phyloP scores from a whole-genome alignment of 2,797 vertebrate genomes.

The Acropternis orthonyx region DNA sequence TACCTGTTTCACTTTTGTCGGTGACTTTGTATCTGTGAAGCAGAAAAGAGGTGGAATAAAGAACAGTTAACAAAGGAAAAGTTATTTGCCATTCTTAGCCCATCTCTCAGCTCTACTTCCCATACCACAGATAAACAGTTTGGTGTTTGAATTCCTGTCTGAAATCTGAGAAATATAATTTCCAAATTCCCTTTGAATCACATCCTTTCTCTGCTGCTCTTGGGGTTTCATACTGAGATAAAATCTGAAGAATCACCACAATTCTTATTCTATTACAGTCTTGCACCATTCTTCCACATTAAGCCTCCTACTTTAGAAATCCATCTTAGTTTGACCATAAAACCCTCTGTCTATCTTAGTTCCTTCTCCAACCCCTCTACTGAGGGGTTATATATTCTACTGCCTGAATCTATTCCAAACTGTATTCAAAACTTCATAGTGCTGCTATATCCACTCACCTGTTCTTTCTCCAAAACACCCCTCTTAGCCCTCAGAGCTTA shows the following conservation, averaged over 20 bases:
- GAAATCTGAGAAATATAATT: not conserved
- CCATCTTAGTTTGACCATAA: not conserved
- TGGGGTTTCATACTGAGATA: not conserved
- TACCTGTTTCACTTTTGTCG: constrained; percentile 87
- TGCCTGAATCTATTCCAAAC: not conserved
- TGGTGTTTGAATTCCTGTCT: not conserved
- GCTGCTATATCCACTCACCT: not conserved
- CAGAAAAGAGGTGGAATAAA: not conserved
- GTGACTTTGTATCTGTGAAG: constrained; percentile 82
- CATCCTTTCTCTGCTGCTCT: not conserved
- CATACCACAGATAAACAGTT: not conserved
- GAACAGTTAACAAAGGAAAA: not conserved
- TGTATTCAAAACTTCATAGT: not conserved
- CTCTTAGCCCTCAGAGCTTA: not conserved
- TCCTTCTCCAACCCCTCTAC: not conserved
- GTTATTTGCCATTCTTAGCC: not conserved
- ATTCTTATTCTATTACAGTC: not conserved
- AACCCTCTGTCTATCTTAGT: not conserved
- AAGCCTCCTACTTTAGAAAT: not conserved
- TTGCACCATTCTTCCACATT: not conserved
- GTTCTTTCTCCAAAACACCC: not conserved
- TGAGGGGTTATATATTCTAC: not conserved
- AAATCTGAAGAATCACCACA: not conserved
- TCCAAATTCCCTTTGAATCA: not conserved
- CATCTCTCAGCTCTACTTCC: not conserved